Evolutionary conservation across 2,888 invertebrate genomes (phyloP).

Genomic region (Idaea dimidiata): DNA sequence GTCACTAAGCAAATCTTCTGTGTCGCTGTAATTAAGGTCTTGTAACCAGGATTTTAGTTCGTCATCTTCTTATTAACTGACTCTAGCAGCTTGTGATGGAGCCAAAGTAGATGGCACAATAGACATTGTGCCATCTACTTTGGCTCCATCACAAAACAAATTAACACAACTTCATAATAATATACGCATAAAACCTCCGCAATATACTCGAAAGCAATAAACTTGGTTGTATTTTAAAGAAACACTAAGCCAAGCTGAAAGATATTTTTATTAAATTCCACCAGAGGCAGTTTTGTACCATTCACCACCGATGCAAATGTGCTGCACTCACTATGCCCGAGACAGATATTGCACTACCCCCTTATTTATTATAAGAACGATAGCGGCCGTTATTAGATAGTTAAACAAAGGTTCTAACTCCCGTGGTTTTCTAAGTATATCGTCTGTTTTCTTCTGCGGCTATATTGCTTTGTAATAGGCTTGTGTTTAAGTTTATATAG

Average conservation of each 20-base stretch:
- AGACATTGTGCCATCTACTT: conserved; percentile 10
- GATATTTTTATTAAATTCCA: conserved; percentile 79
- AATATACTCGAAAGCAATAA: conserved; percentile 48
- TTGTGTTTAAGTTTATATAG: not conserved
- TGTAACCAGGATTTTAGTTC: no score
- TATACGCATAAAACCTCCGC: conserved; percentile 7
- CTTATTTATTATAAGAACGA: conserved; percentile 69
- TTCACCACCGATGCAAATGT: conserved; percentile 72
- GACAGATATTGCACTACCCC: conserved; percentile 67
- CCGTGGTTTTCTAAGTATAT: not conserved
- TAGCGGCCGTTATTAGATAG: conserved; percentile 47
- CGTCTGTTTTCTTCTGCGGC: not conserved
- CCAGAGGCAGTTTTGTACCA: conserved; percentile 66
- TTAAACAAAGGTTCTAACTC: conserved; percentile 40
- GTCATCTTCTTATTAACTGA: no score
- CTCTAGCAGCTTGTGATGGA: no score
- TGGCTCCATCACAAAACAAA: not conserved
- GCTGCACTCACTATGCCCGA: conserved; percentile 56
- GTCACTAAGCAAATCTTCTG: no score
- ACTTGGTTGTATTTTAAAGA: conserved; percentile 56
- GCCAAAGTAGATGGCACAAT: no score
- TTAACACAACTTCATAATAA: not conserved
- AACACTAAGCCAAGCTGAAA: conserved; percentile 57
- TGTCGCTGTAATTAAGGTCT: no score
- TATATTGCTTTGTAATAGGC: not conserved